Conservation (phyloP, 2,888 invertebrate genomes). For the Linnaemya vulpina region DNA sequence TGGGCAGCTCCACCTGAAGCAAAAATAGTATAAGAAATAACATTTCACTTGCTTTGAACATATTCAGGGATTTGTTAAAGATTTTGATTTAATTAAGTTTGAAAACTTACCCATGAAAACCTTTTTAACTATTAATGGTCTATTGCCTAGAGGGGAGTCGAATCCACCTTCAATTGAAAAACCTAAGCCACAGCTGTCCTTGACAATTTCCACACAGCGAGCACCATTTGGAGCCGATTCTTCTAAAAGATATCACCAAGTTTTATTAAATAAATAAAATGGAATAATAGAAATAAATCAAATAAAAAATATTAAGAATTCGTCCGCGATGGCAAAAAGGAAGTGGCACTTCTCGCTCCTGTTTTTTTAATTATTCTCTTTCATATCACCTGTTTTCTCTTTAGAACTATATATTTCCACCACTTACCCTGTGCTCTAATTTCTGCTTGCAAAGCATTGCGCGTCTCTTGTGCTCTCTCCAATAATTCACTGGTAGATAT, state of each 20-base stretch:
- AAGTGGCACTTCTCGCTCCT: no score
- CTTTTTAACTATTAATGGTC: constrained; percentile 94
- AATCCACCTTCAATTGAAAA: constrained; percentile 97
- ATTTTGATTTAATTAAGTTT: neutral
- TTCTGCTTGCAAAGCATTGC: constrained; percentile 82
- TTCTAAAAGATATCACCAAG: constrained; percentile 72
- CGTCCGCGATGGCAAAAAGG: no score
- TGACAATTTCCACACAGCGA: constrained; percentile 80
- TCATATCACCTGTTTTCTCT: neutral
- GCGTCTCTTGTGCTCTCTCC: constrained; percentile 81
- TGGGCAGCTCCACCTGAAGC: constrained; percentile 92
- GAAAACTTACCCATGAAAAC: constrained; percentile 92
- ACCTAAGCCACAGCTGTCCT: constrained; percentile 94
- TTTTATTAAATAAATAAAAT: neutral
- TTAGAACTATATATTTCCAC: neutral
- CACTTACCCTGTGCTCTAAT: constrained; percentile 80
- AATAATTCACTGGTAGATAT: constrained; percentile 81
- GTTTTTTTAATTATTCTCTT: no score
- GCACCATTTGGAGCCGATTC: constrained; percentile 77
- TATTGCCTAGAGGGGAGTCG: constrained; percentile 94
- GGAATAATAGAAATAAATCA: neutral
- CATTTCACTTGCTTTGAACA: neutral
- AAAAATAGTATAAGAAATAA: neutral
- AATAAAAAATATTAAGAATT: no score
- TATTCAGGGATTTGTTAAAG: neutral